phyloP scores from a whole-genome alignment of 2,113 vertebrate species.

The Notiomystis cincta region DNA sequence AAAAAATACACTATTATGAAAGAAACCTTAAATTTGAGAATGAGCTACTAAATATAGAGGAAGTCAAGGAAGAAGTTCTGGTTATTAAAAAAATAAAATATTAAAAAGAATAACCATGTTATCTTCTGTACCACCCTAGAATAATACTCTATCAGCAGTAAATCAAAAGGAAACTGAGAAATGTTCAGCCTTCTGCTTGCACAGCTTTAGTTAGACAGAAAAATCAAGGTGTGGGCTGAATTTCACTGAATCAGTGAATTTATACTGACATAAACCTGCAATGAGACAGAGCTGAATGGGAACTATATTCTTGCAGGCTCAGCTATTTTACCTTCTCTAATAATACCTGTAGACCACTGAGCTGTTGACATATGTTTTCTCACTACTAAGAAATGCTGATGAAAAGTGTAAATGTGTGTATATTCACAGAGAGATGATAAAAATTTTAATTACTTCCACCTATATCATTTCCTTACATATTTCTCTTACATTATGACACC shows the following conservation, averaged over 20 bases:
- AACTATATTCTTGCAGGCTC: conserved; percentile 10
- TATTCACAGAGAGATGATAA: background rate
- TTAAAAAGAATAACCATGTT: background rate
- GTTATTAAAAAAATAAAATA: background rate
- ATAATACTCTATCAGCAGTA: background rate
- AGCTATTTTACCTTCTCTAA: background rate
- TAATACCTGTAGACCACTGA: background rate
- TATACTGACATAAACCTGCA: conserved; percentile 35
- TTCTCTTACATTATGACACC: background rate
- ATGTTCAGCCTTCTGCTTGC: background rate
- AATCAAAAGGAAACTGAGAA: background rate
- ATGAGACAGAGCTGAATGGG: conserved; percentile 15
- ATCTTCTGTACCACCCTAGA: background rate
- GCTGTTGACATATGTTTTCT: background rate
- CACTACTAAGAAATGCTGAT: background rate
- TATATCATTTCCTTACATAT: background rate
- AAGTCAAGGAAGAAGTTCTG: background rate
- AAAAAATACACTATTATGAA: background rate
- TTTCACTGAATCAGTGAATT: conserved; percentile 38
- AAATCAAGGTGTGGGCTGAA: conserved; percentile 26
- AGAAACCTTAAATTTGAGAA: background rate
- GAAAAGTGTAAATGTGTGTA: background rate
- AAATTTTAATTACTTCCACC: background rate
- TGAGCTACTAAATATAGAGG: background rate
- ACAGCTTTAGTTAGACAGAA: background rate